phyloP scores from a whole-genome alignment of 2,888 invertebrate species.

The Spialia ferax region DNA sequence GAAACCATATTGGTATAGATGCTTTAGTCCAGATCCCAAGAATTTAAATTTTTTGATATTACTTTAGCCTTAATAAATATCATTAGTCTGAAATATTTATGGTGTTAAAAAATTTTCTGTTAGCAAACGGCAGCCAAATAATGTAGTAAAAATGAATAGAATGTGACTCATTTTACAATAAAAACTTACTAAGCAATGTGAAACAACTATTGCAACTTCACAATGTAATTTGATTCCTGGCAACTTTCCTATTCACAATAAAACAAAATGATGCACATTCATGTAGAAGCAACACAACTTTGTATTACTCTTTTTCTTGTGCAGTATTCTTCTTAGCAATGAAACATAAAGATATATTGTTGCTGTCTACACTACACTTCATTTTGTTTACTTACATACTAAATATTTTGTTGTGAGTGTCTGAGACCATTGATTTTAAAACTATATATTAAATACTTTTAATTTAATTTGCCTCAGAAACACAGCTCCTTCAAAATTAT shows the following conservation, averaged over 20 bases:
- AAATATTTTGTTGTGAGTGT: constrained; percentile 15
- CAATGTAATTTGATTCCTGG: neutral
- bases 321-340: neutral
- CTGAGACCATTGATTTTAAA: constrained; percentile 25
- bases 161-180: constrained; percentile 14
- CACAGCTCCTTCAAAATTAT: constrained; percentile 40
- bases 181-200: too few relatives aligned
- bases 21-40: neutral
- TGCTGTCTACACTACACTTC: constrained; percentile 10
- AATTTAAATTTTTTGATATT: neutral
- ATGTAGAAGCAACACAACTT: neutral
- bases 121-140: constrained; percentile 26
- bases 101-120: neutral
- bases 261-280: constrained; percentile 17
- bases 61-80: too few relatives aligned
- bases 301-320: constrained; percentile 7
- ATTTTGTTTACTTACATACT: constrained; percentile 27
- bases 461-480: constrained; percentile 9
- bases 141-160: constrained; percentile 16
- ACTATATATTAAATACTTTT: neutral
- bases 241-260: too few relatives aligned
- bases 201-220: neutral
- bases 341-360: neutral
- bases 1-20: too few relatives aligned
- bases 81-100: too few relatives aligned